Evolutionary conservation across 2,113 vertebrate genomes (phyloP).

Genomic region (Bettongia penicillata): DNA sequence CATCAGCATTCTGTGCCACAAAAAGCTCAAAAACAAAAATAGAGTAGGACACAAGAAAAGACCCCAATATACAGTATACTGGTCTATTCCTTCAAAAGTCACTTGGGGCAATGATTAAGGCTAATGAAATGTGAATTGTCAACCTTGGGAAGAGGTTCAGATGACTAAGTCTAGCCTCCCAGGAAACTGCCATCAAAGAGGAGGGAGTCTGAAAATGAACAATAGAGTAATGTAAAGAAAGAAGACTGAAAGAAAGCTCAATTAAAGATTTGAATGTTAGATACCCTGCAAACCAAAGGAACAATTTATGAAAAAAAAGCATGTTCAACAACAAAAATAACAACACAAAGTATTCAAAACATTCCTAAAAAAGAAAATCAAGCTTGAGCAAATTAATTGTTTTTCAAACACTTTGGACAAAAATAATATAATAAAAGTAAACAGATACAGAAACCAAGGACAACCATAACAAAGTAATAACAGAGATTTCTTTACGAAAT

Average conservation of each 20-base stretch:
- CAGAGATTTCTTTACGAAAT: background rate
- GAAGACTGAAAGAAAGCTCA: background rate
- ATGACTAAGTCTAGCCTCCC: background rate
- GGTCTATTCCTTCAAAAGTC: background rate
- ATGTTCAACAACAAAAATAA: background rate
- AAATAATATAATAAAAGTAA: background rate
- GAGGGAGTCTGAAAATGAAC: background rate
- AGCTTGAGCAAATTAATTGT: background rate
- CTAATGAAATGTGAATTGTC: background rate
- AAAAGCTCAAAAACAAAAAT: background rate
- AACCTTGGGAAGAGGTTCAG: background rate
- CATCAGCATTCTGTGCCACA: background rate
- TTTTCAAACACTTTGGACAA: background rate
- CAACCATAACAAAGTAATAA: background rate
- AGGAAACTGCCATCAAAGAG: background rate
- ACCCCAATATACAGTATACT: background rate
- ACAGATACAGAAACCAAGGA: background rate
- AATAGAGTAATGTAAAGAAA: background rate
- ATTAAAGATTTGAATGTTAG: background rate
- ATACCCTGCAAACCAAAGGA: background rate
- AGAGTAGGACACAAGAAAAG: background rate
- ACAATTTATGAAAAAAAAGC: background rate
- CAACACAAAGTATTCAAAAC: background rate
- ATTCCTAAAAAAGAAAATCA: background rate
- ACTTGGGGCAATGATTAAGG: background rate